Evolutionary conservation across 2,113 vertebrate species (phyloP).

Genomic region (Tragelaphus strepsiceros): DNA sequence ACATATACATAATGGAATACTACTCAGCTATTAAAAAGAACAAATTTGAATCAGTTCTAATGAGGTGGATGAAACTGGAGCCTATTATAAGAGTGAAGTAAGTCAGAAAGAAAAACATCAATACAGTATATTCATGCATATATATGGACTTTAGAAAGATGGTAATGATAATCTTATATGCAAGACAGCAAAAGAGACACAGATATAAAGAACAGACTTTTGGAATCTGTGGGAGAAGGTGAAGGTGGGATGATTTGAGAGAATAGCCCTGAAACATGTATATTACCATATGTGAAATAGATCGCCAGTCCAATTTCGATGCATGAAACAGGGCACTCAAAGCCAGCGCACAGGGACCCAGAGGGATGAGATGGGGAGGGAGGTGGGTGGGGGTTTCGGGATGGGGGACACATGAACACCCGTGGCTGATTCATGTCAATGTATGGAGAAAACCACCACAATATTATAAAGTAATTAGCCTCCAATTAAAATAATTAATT

Average conservation of each 20-base stretch:
- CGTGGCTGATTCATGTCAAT: not conserved
- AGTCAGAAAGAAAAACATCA: not conserved
- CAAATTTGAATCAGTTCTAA: not conserved
- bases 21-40: not conserved
- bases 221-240: not conserved
- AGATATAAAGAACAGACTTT: not conserved
- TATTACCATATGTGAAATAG: not conserved
- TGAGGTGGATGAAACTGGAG: not conserved
- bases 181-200: not conserved
- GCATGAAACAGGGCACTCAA: not conserved
- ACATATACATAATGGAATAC: not conserved
- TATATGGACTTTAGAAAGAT: not conserved
- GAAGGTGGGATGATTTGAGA: not conserved
- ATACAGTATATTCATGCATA: not conserved
- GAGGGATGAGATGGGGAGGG: not conserved
- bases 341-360: not conserved
- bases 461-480: not conserved
- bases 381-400: rapidly evolving
- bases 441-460: not conserved
- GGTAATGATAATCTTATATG: not conserved
- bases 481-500: not conserved
- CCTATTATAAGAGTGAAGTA: not conserved
- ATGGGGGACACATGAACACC: not conserved
- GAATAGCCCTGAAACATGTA: not conserved
- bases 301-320: not conserved